phyloP scores from a whole-genome alignment of 2,797 vertebrate genomes.

The Geotrypetes seraphini region DNA sequence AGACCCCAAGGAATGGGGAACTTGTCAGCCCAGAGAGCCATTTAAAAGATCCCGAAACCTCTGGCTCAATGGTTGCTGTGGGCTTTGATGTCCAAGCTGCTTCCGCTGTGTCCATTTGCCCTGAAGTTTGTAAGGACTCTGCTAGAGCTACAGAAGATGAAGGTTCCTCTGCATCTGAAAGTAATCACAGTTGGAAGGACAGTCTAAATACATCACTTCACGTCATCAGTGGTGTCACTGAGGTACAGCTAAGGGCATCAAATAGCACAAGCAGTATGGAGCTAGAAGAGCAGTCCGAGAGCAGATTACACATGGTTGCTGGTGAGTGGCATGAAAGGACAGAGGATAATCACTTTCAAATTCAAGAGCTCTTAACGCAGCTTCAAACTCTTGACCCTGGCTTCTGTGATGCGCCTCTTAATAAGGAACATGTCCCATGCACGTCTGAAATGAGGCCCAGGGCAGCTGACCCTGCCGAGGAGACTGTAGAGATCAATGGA shows the following conservation, averaged over 20 bases:
- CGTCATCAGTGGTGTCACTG: no score
- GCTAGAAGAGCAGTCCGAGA: constrained; percentile 2
- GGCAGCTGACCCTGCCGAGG: constrained; percentile 12
- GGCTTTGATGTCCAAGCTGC: rapidly evolving
- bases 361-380: constrained; percentile 62
- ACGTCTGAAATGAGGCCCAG: neutral
- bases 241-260: no score
- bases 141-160: neutral
- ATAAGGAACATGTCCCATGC: rapidly evolving
- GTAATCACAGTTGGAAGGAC: neutral
- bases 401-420: neutral
- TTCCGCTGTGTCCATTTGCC: rapidly evolving
- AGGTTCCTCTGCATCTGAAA: rapidly evolving
- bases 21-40: no score
- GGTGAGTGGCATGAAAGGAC: neutral
- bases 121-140: neutral
- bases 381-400: constrained; percentile 52
- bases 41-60: no score
- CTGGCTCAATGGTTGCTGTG: rapidly evolving
- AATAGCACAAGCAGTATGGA: constrained; percentile 7
- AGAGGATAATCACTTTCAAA: constrained; percentile 53
- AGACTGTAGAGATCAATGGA: neutral
- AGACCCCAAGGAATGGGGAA: no score
- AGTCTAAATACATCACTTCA: no score
- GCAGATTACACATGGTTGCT: rapidly evolving